Evolutionary conservation across 2,113 vertebrate genomes (phyloP).

Genomic region (Seriola rivoliana): DNA sequence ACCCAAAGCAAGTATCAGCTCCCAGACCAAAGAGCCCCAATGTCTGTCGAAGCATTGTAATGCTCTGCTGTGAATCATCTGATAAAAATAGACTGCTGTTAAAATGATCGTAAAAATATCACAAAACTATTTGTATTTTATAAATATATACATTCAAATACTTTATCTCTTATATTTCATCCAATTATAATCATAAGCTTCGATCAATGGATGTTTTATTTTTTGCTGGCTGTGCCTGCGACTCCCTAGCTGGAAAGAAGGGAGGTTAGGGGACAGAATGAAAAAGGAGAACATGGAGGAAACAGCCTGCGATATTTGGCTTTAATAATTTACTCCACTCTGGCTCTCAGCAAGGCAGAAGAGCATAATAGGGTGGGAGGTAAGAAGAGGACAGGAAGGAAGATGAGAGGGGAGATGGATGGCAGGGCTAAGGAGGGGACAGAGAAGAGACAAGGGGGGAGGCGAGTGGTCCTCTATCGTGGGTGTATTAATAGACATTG

Average conservation of each 20-base stretch:
- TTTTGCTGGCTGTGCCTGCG: background rate
- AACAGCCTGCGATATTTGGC: constrained; percentile 2
- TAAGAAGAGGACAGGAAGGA: constrained; percentile 1
- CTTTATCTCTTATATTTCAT: background rate
- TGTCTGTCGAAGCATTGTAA: background rate
- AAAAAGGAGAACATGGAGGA: constrained; percentile 5
- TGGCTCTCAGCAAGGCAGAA: constrained; percentile 1
- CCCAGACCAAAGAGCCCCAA: constrained; percentile 45
- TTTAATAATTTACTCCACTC: constrained; percentile 53
- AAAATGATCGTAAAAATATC: no score
- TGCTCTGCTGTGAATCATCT: no score
- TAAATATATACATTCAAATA: no score
- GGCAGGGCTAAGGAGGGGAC: constrained; percentile 5
- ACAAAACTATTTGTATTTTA: no score
- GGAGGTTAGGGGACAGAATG: background rate
- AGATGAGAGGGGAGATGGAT: constrained; percentile 22
- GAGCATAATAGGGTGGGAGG: background rate
- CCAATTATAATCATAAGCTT: background rate
- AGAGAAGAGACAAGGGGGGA: constrained; percentile 2
- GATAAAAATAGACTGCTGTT: no score
- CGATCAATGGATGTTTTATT: background rate
- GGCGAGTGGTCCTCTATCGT: constrained; percentile 49
- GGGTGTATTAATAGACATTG: constrained; percentile 79
- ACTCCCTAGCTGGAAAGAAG: background rate
- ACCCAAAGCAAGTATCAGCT: constrained; percentile 75